Percentiles rank a stretch among this genome's conserved stretches.
Conservation (phyloP, 1,140 invertebrate species). For the Philotrypesis tridentata region DNA sequence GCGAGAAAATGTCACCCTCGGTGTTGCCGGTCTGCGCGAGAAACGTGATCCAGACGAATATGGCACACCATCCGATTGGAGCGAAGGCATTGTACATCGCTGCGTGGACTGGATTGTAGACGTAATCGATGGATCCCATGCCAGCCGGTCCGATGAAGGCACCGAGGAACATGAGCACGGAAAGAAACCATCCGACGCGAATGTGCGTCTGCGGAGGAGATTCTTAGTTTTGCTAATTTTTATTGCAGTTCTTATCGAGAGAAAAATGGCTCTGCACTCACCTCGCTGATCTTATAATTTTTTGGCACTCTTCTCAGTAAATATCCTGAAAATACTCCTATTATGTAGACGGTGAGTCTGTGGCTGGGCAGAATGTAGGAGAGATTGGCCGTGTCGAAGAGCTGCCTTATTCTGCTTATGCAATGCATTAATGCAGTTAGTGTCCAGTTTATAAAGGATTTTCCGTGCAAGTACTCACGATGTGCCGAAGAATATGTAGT, state of each 20-base stretch:
- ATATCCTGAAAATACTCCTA: slow-evolving; percentile 79
- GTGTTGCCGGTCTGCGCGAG: slow-evolving; percentile 77
- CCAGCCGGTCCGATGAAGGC: slow-evolving; percentile 78
- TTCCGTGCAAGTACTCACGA: slow-evolving; percentile 76
- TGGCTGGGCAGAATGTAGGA: slow-evolving; percentile 83
- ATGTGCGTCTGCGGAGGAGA: slow-evolving; percentile 69
- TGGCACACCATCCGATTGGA: slow-evolving; percentile 81
- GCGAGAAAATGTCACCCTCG: slow-evolving; percentile 67
- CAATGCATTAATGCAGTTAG: no score
- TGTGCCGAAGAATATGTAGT: slow-evolving; percentile 83
- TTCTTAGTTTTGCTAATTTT: background rate
- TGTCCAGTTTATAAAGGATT: no score
- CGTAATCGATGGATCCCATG: slow-evolving; percentile 80
- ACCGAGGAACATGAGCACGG: slow-evolving; percentile 70
- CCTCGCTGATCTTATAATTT: slow-evolving; percentile 69
- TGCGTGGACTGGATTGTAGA: slow-evolving; percentile 79
- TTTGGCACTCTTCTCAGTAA: slow-evolving; percentile 73
- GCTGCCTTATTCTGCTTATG: slow-evolving; percentile 77
- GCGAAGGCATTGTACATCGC: slow-evolving; percentile 82
- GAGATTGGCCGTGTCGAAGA: slow-evolving; percentile 80
- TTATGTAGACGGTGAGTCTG: slow-evolving; percentile 80
- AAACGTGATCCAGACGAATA: slow-evolving; percentile 81
- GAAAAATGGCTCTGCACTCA: slow-evolving; percentile 50
- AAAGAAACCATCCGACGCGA: slow-evolving; percentile 76
- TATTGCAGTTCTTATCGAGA: background rate